Base-by-base conservation (phyloP, 2,113 vertebrate genomes). In the Cyrtonyx montezumae region DNA sequence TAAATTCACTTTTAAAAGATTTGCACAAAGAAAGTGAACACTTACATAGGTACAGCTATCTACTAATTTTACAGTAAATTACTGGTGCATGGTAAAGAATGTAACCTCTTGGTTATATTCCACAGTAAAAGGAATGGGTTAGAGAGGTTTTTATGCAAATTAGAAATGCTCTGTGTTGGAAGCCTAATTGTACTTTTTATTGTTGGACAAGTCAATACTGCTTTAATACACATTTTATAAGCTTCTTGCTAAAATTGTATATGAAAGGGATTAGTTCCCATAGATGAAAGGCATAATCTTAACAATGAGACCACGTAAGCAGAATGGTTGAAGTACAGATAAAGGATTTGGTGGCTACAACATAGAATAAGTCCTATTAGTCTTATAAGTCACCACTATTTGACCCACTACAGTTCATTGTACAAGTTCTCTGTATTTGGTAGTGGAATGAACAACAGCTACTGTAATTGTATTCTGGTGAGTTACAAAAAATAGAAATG, bases 121-220 rank as follows among this genome's bases (percentile, higher is more conserved):
- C 94, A 67, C 88, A 92, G 93, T 97, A 96, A 97, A 98, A 97
- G 96, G 93, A 97, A 97, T 95, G 96, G 95, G 97, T 96, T 97
- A 97, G 97, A 98, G 96, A 97, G 97, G 96, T 97, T 97, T 98
- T 98, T 97, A 98, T 98, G 98, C 92, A 98, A 98, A 98, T 98
- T 90, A 97, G 96, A 87, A 97, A 97, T 93, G 95, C 95, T 97
- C 97, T 97, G 96, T 97, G 97, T 98, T 97, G 97, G 97, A 97
- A 98, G 96, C 94, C 97, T 98, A 98, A 98, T 98, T 98, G 98
- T 98, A 97, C 97, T 97, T 98, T 98, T 98, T 98, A 98, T 98
- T 98, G 97, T 98, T 98, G 97, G 96, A 97, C 97, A 98, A 98
- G 97, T 98, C 97, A 98, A 97, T 98, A 97, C 97, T 97, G 96